A percentile compares a stretch with the other conserved stretches of the same genome.
These are phyloP conservation scores for Prunella strophiata DNA, from an alignment of 2,797 vertebrate genomes.

Conservation along the genomic window DNA sequence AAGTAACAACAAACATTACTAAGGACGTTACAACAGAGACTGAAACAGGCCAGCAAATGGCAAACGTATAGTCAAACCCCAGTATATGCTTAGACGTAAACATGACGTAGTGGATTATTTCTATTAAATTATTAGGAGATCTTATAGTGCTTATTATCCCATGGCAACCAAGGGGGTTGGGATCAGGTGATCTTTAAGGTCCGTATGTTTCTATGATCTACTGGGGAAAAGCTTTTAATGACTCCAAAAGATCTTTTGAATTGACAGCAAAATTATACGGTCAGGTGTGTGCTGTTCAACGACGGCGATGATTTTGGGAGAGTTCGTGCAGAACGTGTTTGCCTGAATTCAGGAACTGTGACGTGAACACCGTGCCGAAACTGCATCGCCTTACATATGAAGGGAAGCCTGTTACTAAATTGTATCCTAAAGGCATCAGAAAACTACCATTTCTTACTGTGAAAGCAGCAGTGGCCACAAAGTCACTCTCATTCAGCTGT, in stretches of 20 bases:
- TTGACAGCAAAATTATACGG: rapidly evolving
- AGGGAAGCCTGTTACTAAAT: not conserved
- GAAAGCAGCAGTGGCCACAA: not conserved
- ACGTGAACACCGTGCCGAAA: rapidly evolving
- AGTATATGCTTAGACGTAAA: rapidly evolving
- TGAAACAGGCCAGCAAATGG: not conserved
- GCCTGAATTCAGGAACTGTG: not conserved
- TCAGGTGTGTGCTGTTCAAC: rapidly evolving
- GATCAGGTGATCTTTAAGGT: not conserved
- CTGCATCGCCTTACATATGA: rapidly evolving
- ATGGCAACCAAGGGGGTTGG: not conserved
- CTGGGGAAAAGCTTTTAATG: not conserved
- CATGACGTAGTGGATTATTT: rapidly evolving
- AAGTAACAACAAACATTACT: rapidly evolving
- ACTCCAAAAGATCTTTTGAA: rapidly evolving
- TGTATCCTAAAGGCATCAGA: rapidly evolving
- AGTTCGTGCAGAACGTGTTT: not conserved
- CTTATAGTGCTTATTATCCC: too few relatives aligned
- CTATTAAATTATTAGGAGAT: not conserved
- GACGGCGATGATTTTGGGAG: rapidly evolving
- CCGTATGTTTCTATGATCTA: not conserved
- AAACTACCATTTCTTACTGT: not conserved
- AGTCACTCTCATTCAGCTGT: not conserved
- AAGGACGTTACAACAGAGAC: not conserved
- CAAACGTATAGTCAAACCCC: rapidly evolving